Conservation (phyloP, 2,888 invertebrate species). For the Oligia strigilis region DNA sequence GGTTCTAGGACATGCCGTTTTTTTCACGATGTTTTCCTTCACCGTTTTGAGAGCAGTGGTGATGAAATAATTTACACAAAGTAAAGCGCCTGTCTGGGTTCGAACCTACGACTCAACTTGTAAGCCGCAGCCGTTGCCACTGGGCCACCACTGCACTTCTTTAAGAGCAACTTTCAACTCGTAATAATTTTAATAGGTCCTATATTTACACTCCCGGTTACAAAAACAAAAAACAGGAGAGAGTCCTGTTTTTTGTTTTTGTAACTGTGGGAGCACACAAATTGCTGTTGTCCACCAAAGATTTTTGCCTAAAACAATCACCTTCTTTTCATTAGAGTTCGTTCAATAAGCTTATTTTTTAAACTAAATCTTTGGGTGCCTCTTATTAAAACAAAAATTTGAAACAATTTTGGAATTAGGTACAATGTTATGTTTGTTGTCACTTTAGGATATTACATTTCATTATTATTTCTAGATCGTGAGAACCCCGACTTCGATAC, state of each 20-base stretch:
- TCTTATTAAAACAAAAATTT: not conserved
- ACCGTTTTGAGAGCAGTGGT: too few species aligned
- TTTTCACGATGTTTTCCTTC: too few species aligned
- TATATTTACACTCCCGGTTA: not conserved
- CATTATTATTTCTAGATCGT: constrained; percentile 65
- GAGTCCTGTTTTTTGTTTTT: not conserved
- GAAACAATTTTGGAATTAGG: not conserved
- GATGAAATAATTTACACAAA: too few species aligned
- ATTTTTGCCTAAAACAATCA: not conserved
- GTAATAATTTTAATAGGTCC: not conserved
- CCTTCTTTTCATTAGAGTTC: too few species aligned
- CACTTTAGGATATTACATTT: not conserved
- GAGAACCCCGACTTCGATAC: constrained; percentile 74
- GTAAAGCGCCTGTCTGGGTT: not conserved
- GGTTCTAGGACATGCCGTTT: too few species aligned
- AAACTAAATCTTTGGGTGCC: not conserved
- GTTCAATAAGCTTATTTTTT: not conserved
- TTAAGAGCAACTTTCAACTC: not conserved
- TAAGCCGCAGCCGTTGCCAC: too few species aligned
- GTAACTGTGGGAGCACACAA: too few species aligned
- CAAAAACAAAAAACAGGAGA: too few species aligned
- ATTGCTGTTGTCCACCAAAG: not conserved
- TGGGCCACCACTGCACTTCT: too few species aligned
- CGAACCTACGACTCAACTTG: too few species aligned
- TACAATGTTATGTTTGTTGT: not conserved